A percentile compares a stretch with the other conserved stretches of the same genome.
These are phyloP conservation scores for Aspidiotus rigidus DNA, from an alignment of 2,888 invertebrate genomes.

Conservation along the genomic window DNA sequence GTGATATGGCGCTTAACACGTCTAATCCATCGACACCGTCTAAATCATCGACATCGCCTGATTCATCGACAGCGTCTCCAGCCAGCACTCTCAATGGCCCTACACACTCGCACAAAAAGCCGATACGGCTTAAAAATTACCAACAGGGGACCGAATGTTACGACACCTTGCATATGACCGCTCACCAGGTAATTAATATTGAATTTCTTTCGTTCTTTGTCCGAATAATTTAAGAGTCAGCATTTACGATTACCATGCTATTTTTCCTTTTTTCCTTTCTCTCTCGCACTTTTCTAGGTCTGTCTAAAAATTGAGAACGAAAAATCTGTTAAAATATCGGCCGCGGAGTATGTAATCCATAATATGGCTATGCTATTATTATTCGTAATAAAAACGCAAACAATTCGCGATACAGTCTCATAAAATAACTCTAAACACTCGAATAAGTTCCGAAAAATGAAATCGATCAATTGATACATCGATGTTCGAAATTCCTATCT, in stretches of 20 bases:
- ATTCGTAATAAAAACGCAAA: too few relatives aligned
- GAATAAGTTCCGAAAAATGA: too few relatives aligned
- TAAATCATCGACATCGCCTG: neutral
- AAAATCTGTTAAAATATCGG: too few relatives aligned
- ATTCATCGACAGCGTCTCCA: conserved; percentile 16
- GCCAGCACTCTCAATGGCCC: conserved; percentile 26
- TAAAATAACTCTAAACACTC: too few relatives aligned
- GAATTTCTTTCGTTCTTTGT: conserved; percentile 10
- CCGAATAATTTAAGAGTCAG: neutral
- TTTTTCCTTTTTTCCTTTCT: neutral
- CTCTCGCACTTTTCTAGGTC: too few relatives aligned
- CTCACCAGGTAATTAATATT: conserved; percentile 28
- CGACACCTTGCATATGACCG: conserved; percentile 28
- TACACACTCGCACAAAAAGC: conserved; percentile 16
- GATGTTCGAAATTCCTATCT: too few relatives aligned
- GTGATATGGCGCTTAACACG: conserved; percentile 32
- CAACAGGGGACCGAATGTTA: conserved; percentile 17
- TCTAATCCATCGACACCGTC: conserved; percentile 22
- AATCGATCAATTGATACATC: too few relatives aligned
- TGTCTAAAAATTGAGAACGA: too few relatives aligned
- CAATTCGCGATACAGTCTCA: too few relatives aligned
- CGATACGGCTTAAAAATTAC: conserved; percentile 29
- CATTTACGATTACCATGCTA: neutral
- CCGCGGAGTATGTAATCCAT: too few relatives aligned
- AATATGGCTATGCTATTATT: too few relatives aligned